Conservation (phyloP, 2,888 invertebrate species). For the Conchocele bisecta region DNA sequence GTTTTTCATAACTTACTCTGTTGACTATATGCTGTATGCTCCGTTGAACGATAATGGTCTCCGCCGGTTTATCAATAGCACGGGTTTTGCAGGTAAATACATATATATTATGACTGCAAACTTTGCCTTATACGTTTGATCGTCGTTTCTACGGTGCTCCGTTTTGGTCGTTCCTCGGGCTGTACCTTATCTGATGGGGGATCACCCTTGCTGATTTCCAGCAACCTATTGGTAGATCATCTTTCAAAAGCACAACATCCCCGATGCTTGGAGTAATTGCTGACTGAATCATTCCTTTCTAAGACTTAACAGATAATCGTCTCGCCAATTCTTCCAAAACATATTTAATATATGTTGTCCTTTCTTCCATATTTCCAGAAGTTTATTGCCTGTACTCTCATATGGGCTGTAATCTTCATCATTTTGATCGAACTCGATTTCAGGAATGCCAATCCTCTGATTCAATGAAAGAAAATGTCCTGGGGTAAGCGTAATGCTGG, state of each 20-base stretch:
- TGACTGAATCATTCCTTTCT: slow-evolving; percentile 9
- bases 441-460: slow-evolving; percentile 24
- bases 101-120: no score
- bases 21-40: no score
- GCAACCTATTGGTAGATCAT: slow-evolving; percentile 3
- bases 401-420: slow-evolving; percentile 13
- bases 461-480: slow-evolving; percentile 24
- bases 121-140: no score
- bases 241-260: slow-evolving; percentile 17
- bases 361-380: not conserved
- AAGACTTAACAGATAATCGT: no score
- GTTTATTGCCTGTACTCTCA: not conserved
- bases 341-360: no score
- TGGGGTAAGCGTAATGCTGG: slow-evolving; percentile 19
- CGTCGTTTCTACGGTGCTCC: no score
- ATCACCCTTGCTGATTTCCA: slow-evolving; percentile 17
- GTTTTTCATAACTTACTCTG: no score
- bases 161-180: no score
- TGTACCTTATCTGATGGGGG: slow-evolving; percentile 10
- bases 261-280: not conserved
- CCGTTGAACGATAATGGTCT: no score
- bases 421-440: not conserved
- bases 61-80: no score
- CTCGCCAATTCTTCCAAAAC: no score
- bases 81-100: no score